Evolutionary conservation across 1,140 invertebrate species (phyloP).

Genomic region (Rhagoletis zephyria): DNA sequence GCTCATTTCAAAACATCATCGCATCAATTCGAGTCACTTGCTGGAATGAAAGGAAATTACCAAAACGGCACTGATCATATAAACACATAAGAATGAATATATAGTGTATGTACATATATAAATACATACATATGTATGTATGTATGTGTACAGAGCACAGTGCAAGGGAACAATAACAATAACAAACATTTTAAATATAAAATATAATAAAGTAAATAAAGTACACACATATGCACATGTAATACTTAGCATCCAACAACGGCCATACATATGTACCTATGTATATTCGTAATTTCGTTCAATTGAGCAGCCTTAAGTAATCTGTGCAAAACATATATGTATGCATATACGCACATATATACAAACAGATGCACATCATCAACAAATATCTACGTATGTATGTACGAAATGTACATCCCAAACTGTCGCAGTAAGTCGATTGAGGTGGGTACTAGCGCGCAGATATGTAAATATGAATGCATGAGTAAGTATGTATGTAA

Average conservation of each 20-base stretch:
- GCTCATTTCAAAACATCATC: background rate
- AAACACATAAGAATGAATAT: background rate
- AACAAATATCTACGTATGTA: background rate
- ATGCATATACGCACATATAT: background rate
- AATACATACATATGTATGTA: background rate
- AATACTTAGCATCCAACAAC: background rate
- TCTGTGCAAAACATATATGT: background rate
- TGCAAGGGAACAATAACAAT: background rate
- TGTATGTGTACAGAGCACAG: background rate
- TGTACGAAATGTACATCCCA: background rate
- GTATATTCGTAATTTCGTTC: constrained; percentile 30
- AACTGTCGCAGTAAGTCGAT: background rate
- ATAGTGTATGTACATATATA: background rate
- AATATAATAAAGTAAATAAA: constrained; percentile 1
- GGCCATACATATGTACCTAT: background rate
- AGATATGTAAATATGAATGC: background rate
- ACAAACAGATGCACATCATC: background rate
- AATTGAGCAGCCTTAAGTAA: constrained; percentile 48
- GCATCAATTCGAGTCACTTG: background rate
- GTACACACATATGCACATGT: too few relatives aligned
- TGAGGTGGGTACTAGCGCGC: background rate
- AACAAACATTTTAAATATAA: background rate
- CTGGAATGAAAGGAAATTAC: background rate
- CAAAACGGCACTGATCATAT: background rate
- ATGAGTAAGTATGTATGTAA: background rate